Base-by-base conservation (phyloP, 1,140 invertebrate genomes). In the Rhynchophorus ferrugineus region DNA sequence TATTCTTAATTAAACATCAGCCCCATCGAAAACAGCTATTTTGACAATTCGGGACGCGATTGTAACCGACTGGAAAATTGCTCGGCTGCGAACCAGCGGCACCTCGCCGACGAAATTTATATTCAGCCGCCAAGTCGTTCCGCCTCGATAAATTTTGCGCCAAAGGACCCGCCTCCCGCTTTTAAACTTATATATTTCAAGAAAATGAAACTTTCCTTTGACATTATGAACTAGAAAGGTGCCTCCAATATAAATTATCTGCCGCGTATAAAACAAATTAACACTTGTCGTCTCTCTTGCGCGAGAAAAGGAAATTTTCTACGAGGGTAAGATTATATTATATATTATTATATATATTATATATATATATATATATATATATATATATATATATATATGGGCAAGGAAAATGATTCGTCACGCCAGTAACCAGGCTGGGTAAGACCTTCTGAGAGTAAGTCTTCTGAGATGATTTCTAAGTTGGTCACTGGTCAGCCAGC, bases 181-280 rank as follows among this genome's bases (percentile, higher is more conserved):
- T 60, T 58, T 59, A 61, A 61, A 58, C 60, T 60, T 60, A 56
- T 60, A 57, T 60, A 56, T 58, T 59, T 57, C 55, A 61, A 61
- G 61, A 61, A 65, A 65, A 63, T 65, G 61, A 65, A 63, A 63
- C 63, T 65, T 64, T 65, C 60, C 61, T 63, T 63, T 65, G 63
- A 65, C 63, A 65, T 62, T 63, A 65, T 65, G 63, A 65, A 63
- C 63, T 65, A 62, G 59, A 65, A 64, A 65, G 63, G 63, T 63
- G 63, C 59, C 60, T 49, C 61, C 61, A 63, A 65, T 65, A 65
- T 65, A 65, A 65, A 65, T 65, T 65, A 65, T 65, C 61, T 55
- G 49, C 36, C 49, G 43, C 51, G 54, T 56, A 52, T 58, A 61
- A 63, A 65, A 65, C 58, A 63, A 65, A 65, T 65, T 65, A 63